Evolutionary conservation across 2,797 vertebrate genomes (phyloP).

Genomic region (Karalla daura): DNA sequence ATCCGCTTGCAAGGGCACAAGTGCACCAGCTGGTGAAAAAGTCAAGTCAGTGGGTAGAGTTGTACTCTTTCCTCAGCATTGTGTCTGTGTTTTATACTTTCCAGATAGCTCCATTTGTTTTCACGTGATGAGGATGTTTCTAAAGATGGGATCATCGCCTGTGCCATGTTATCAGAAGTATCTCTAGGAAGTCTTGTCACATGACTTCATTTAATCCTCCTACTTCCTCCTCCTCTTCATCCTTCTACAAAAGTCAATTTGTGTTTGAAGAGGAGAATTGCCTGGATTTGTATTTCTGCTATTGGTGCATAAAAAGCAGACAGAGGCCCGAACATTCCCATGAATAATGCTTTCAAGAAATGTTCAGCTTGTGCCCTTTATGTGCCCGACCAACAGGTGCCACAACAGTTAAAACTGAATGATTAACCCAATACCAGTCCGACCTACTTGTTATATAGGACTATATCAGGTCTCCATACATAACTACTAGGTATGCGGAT

Average conservation of each 20-base stretch:
- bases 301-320: conserved; percentile 58
- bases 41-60: conserved; percentile 22
- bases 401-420: neutral
- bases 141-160: neutral
- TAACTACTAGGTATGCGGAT: conserved; percentile 94
- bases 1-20: conserved; percentile 59
- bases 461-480: conserved; percentile 94
- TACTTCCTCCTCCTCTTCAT: neutral
- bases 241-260: no score
- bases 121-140: neutral
- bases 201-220: neutral
- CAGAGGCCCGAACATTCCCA: conserved; percentile 57
- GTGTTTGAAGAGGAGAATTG: no score
- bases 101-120: conserved; percentile 9
- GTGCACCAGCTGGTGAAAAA: conserved; percentile 44
- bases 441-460: conserved; percentile 95
- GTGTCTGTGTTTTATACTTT: conserved; percentile 59
- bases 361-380: conserved; percentile 69
- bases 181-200: neutral
- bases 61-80: conserved; percentile 47
- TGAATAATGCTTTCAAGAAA: conserved; percentile 52
- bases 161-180: neutral
- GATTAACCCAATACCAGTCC: conserved; percentile 70
- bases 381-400: conserved; percentile 17
- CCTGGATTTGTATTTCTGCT: no score